Percentiles rank a stretch among this genome's conserved stretches.
phyloP scores from a whole-genome alignment of 2,113 vertebrate species.

The Andinoacara biseriatus region DNA sequence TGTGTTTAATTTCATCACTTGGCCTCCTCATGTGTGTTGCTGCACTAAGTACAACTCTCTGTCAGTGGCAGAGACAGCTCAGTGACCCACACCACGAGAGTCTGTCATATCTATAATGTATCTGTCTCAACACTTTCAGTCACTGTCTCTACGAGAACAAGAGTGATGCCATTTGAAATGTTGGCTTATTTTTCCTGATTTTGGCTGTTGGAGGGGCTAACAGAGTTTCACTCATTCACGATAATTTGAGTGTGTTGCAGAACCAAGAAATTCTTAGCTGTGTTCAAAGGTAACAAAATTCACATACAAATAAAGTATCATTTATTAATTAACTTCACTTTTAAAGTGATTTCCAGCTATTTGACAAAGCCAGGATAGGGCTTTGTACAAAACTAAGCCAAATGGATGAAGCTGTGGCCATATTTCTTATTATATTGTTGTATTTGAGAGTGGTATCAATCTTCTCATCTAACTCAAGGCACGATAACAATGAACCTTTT shows the following conservation, averaged over 20 bases:
- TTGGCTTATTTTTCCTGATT: slow-evolving; percentile 45
- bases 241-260: neutral
- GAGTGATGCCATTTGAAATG: slow-evolving; percentile 53
- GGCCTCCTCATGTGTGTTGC: slow-evolving; percentile 21
- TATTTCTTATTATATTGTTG: neutral
- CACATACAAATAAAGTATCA: neutral
- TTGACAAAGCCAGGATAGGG: neutral
- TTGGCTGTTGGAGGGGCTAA: slow-evolving; percentile 46
- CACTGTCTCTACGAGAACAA: slow-evolving; percentile 52
- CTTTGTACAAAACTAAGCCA: neutral
- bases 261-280: neutral
- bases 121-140: slow-evolving; percentile 62
- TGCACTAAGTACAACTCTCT: slow-evolving; percentile 36
- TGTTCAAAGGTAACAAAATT: neutral
- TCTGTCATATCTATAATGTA: slow-evolving; percentile 73
- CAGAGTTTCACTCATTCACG: slow-evolving; percentile 5
- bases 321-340: neutral
- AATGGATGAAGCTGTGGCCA: neutral
- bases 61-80: slow-evolving; percentile 62
- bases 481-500: neutral
- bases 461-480: too few relatives aligned
- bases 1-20: slow-evolving; percentile 72
- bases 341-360: neutral
- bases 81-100: slow-evolving; percentile 63
- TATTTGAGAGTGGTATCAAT: neutral